Evolutionary conservation across 2,113 vertebrate species (phyloP).

Genomic region (Gymnobelideus leadbeateri): DNA sequence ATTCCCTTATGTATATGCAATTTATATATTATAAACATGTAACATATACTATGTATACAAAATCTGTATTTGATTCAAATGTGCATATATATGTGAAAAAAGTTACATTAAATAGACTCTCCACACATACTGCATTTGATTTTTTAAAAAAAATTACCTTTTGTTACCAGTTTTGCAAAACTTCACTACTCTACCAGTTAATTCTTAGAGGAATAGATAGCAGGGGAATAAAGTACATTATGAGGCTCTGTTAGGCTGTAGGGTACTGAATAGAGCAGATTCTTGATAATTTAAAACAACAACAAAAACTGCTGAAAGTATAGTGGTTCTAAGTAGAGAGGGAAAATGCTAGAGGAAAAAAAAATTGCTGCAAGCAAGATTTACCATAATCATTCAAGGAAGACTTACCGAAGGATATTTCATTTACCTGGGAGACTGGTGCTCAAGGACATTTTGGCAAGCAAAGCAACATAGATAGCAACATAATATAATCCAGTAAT

Average conservation of each 20-base stretch:
- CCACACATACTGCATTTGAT: not conserved
- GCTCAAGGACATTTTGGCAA: constrained; percentile 66
- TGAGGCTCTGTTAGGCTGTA: constrained; percentile 67
- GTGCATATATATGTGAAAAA: not conserved
- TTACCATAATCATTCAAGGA: constrained; percentile 79
- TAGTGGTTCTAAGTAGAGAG: constrained; percentile 30
- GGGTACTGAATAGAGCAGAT: constrained; percentile 53
- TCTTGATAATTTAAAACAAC: constrained; percentile 67
- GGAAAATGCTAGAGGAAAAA: constrained; percentile 75
- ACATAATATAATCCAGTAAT: constrained; percentile 40
- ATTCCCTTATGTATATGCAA: too few species aligned
- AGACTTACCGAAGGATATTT: constrained; percentile 78
- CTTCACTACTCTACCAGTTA: constrained; percentile 34
- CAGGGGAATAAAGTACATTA: constrained; percentile 57
- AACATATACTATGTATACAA: too few species aligned
- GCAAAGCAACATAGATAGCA: constrained; percentile 47
- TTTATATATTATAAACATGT: too few species aligned
- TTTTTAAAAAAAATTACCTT: constrained; percentile 62
- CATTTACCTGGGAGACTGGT: constrained; percentile 73
- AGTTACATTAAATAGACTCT: not conserved
- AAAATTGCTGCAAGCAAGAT: constrained; percentile 78
- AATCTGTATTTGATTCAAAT: not conserved
- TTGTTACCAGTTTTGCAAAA: constrained; percentile 67
- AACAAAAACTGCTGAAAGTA: constrained; percentile 36
- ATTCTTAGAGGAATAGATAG: constrained; percentile 59